phyloP scores from a whole-genome alignment of 37 sponge, comb jelly and placozoan species.

The Ephydatia muelleri region DNA sequence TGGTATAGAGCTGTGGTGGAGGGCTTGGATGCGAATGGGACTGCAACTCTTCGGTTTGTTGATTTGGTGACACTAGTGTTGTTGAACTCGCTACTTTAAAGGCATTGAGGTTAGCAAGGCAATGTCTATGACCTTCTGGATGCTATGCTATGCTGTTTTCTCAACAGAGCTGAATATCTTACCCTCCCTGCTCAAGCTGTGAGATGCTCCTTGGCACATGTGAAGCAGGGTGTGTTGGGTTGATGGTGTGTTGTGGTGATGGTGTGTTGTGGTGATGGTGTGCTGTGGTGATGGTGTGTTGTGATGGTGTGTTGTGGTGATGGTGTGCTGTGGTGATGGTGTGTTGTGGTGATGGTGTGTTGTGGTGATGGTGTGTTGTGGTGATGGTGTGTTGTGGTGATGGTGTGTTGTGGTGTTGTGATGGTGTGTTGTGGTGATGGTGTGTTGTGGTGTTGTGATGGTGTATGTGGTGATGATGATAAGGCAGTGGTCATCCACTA shows the following conservation, averaged over 20 bases:
- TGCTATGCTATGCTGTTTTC: not conserved
- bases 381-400: no score
- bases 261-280: no score
- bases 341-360: no score
- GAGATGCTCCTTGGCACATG: conserved; percentile 13
- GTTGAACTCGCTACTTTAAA: conserved; percentile 5
- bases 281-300: no score
- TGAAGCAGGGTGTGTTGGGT: not conserved
- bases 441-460: no score
- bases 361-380: no score
- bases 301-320: no score
- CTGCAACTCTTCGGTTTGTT: conserved; percentile 20
- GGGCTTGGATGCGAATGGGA: not conserved
- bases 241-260: not conserved
- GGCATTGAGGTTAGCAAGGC: conserved; percentile 25
- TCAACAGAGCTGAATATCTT: conserved; percentile 35
- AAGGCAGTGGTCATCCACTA: conserved; percentile 3
- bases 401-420: no score
- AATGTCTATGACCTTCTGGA: not conserved
- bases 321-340: no score
- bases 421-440: no score
- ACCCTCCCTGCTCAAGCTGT: conserved; percentile 26
- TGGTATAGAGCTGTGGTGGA: conserved; percentile 47
- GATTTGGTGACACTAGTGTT: conserved; percentile 49
- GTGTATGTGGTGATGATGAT: no score